Percentiles rank a stretch among this genome's conserved stretches.
Evolutionary conservation across 2,113 vertebrate genomes (phyloP).

Genomic region (Stomatorhinus ivindoensis): DNA sequence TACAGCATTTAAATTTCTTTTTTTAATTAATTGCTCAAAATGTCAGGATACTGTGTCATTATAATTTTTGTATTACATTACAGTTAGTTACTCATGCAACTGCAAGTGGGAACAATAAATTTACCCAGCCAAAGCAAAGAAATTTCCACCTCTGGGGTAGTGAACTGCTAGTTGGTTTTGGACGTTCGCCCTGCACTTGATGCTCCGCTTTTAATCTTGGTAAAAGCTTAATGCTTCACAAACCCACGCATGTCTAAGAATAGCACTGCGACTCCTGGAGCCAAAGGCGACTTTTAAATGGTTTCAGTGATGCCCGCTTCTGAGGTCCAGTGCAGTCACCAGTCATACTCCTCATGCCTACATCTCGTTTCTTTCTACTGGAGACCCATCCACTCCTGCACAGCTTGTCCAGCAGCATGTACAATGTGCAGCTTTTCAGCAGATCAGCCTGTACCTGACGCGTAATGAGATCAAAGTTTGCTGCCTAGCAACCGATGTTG

Average conservation of each 20-base stretch:
- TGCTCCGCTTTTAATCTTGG: neutral
- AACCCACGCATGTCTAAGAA: neutral
- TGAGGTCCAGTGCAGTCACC: neutral
- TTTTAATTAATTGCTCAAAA: neutral
- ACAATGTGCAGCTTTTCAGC: neutral
- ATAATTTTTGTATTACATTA: neutral
- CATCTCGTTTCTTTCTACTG: neutral
- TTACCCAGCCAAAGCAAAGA: neutral
- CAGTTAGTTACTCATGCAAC: neutral
- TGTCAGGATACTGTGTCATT: neutral
- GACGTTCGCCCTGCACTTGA: neutral
- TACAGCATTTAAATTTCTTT: neutral
- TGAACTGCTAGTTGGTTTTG: neutral
- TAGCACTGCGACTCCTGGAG: neutral
- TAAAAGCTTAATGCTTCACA: neutral
- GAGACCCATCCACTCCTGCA: neutral
- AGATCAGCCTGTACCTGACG: neutral
- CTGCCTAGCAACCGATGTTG: neutral
- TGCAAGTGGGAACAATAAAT: neutral
- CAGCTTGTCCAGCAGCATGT: neutral
- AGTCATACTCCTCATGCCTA: neutral
- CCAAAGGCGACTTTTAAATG: neutral
- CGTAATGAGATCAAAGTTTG: neutral
- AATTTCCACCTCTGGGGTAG: neutral
- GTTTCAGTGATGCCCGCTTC: neutral